Conservation (phyloP, 23 tunicate genomes). For the Halocynthia roretzi region DNA sequence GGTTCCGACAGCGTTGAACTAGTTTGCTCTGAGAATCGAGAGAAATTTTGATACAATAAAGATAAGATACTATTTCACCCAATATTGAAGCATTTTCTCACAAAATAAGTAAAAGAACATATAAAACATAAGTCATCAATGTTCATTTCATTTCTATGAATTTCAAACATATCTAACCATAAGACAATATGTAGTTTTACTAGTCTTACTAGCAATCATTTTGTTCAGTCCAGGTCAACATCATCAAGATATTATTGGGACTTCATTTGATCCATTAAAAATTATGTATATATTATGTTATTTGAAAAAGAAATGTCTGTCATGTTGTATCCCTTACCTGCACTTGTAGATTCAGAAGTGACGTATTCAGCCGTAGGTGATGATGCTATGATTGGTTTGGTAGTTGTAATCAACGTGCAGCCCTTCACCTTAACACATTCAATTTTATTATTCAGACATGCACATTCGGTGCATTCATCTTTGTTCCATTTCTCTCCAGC, state of each 20-base stretch:
- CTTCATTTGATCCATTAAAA: too few relatives aligned
- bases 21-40: not conserved
- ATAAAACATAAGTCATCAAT: too few relatives aligned
- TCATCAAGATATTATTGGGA: too few relatives aligned
- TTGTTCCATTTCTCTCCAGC: too few relatives aligned
- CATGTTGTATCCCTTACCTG: not conserved
- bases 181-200: too few relatives aligned
- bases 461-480: conserved; percentile 19
- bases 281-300: too few relatives aligned
- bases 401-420: conserved; percentile 1
- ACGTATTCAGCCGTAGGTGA: conserved; percentile 18
- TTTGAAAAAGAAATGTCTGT: too few relatives aligned
- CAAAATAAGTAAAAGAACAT: too few relatives aligned
- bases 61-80: not conserved
- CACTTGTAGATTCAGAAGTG: conserved; percentile 6
- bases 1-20: not conserved
- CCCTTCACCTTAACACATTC: not conserved
- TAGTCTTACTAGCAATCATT: too few relatives aligned
- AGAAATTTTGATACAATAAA: not conserved
- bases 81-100: not conserved
- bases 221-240: too few relatives aligned
- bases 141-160: too few relatives aligned
- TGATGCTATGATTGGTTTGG: conserved; percentile 4
- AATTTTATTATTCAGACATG: conserved; percentile 34
- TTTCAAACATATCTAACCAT: too few relatives aligned